A percentile compares a stretch with the other conserved stretches of the same genome.
Conservation (phyloP, 1,140 invertebrate species). For the Drosophila arizonae region DNA sequence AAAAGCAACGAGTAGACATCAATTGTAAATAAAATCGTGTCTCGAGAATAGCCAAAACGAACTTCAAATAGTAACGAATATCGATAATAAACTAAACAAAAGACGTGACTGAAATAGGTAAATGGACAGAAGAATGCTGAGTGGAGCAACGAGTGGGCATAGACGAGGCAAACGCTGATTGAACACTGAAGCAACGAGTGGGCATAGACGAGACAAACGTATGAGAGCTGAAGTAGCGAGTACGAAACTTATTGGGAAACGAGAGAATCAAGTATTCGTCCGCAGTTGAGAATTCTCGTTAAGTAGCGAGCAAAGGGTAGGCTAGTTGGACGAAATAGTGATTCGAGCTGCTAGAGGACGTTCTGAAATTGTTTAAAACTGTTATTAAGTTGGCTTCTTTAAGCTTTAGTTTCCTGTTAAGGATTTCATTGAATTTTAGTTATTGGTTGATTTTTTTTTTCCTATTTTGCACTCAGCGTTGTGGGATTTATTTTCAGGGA, state of each 20-base stretch:
- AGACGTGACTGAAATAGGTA: neutral
- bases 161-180: neutral
- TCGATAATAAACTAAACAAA: neutral
- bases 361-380: neutral
- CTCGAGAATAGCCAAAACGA: too few relatives aligned
- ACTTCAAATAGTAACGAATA: too few relatives aligned
- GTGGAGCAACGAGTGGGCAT: neutral
- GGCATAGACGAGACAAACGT: neutral
- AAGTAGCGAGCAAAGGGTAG: too few relatives aligned
- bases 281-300: too few relatives aligned
- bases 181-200: neutral
- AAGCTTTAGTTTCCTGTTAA: slow-evolving; percentile 3
- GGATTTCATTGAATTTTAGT: neutral
- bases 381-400: neutral
- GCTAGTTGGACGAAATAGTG: too few relatives aligned
- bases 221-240: neutral
- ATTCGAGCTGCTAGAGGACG: too few relatives aligned
- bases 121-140: too few relatives aligned
- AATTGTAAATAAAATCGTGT: too few relatives aligned
- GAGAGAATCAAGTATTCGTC: neutral
- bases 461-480: neutral
- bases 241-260: neutral
- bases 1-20: too few relatives aligned
- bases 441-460: neutral
- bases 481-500: neutral